Evolutionary conservation across 92 coral and sea anemone species (phyloP).

Genomic region (Actinernus sp.): DNA sequence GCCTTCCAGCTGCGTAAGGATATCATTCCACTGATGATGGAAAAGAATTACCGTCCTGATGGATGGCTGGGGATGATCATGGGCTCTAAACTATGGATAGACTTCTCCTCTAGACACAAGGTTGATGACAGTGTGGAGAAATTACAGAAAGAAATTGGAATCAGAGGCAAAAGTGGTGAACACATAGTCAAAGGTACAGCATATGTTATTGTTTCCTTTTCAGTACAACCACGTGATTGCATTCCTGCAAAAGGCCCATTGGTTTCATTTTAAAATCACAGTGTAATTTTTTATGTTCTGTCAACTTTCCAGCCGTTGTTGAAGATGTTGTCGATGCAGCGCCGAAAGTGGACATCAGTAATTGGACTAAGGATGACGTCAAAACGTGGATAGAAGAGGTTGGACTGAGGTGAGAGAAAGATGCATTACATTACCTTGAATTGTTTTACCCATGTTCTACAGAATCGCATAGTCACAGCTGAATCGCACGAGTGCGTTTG

Average conservation of each 20-base stretch:
- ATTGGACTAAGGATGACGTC: constrained; percentile 70
- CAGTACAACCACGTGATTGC: too few species aligned
- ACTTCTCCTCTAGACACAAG: constrained; percentile 59
- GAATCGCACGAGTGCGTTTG: too few species aligned
- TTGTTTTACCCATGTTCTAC: too few species aligned
- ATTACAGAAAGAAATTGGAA: constrained; percentile 65
- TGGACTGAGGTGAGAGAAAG: constrained; percentile 35
- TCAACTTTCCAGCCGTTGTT: too few species aligned
- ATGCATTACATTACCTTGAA: too few species aligned
- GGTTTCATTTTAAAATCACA: too few species aligned
- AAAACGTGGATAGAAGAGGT: constrained; percentile 51
- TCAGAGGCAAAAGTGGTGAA: constrained; percentile 56
- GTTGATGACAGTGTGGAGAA: constrained; percentile 61
- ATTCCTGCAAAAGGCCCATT: too few species aligned
- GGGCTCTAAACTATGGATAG: constrained; percentile 91
- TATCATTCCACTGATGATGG: constrained; percentile 86
- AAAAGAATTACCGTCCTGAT: constrained; percentile 69
- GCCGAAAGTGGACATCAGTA: constrained; percentile 56
- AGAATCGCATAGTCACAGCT: too few species aligned
- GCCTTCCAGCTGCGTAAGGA: constrained; percentile 79
- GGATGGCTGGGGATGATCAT: constrained; percentile 92
- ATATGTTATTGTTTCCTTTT: too few species aligned
- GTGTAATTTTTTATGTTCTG: too few species aligned
- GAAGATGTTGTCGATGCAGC: constrained; percentile 34
- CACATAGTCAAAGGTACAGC: constrained; percentile 35